phyloP scores from a whole-genome alignment of 2,797 vertebrate species.

The Acridotheres tristis region DNA sequence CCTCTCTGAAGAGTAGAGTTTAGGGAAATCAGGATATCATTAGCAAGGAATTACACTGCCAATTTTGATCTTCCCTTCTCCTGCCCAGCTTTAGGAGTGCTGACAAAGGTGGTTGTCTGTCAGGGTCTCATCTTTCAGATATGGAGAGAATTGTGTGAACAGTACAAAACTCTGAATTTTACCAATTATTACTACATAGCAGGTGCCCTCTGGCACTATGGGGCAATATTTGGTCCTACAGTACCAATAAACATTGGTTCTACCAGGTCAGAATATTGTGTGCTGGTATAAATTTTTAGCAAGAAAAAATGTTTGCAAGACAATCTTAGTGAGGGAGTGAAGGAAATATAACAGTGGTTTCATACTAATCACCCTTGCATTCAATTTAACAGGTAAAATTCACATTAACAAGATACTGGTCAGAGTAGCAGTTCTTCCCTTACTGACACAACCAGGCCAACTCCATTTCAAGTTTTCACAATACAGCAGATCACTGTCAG shows the following conservation, averaged over 20 bases:
- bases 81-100: not conserved
- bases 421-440: not conserved
- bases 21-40: not conserved
- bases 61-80: not conserved
- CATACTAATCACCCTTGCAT: not conserved
- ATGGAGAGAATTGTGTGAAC: accelerated
- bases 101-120: not conserved
- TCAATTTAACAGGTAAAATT: not conserved
- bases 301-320: not conserved
- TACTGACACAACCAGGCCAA: not conserved
- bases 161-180: not conserved
- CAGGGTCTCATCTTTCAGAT: not conserved
- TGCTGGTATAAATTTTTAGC: not conserved
- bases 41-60: not conserved
- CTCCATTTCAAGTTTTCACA: not conserved
- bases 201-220: not conserved
- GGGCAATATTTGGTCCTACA: not conserved
- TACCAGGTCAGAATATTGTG: not conserved
- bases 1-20: not conserved
- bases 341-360: not conserved
- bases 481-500: not conserved
- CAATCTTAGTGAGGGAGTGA: not conserved
- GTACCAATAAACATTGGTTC: not conserved
- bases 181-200: not conserved
- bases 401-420: not conserved